Evolutionary conservation across 2,888 invertebrate species (phyloP), one percentile per base, ranked within the genome.

Genomic region (Erannis defoliaria): DNA sequence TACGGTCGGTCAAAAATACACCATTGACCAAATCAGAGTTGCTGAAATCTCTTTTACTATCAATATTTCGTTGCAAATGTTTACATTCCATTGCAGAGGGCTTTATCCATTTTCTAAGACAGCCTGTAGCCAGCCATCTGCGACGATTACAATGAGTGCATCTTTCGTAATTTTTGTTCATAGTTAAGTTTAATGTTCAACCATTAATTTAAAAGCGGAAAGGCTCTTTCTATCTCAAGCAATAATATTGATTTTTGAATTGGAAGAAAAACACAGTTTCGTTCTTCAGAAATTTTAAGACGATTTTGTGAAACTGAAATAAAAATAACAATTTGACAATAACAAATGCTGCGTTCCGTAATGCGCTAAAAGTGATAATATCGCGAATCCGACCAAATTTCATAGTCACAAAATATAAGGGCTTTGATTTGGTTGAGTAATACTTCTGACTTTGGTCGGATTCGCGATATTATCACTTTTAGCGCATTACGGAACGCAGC

Each of bases 131-230:
- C 31, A 92, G 87, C 90, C 92, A 91, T 78, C 90, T 92, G 62
- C 91, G 89, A 55, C 90, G 86, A 77, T 89, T 93, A 71, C 92
- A 93, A 75, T 90, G 84, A 62, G 86, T 85, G 74, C 92, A 92
- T 71, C 92, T 82, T 73, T 93, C 92, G 72, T 91, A 92, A 67
- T 90, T 92, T 80, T 90, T 92, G 76, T 92, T 92, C 92, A 92
- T 90, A 72, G 38, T 64, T 42, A 16, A 23, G 10, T 37, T 9
- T 16, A 23, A 10, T 26, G 38, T 19, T 19, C 16, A 29, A 10
- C 29, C 45, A 51, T 51, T 12, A 50, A 33, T 29, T 42, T 35
- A 21, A 37, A 18, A 55, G 43, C 14, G n/a, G 2, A 1, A 40
- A 31, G 18, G 38, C 12, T 23, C 12, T 8, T 26, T 6, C 26